Evolutionary conservation across 1,140 invertebrate species (phyloP), one percentile per base, ranked within the genome.

Genomic region (Brachionus asplanchnoidis): DNA sequence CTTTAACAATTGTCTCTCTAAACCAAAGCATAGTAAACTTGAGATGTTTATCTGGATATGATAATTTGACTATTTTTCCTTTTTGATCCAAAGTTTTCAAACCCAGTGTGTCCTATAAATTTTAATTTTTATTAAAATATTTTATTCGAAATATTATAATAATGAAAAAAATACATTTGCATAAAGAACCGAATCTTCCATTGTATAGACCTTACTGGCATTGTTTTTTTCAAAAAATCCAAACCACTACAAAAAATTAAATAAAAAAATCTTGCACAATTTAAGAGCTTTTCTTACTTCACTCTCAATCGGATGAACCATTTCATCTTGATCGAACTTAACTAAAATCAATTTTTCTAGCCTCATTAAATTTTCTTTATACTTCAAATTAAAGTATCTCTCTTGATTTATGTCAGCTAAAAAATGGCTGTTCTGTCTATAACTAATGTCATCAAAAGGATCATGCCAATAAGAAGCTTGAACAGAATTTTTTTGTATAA

Each of bases 391-490:
- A 85, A 88, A 92, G 79, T 86, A 84, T 89, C 91, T 46, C n/a
- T 98, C 97, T 89, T 99, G 98, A 90, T 99, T 99, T 56, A 99
- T 97, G 85, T 99, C 97, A 0, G 96, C 93, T 7, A 99, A 89
- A 88, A 99, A 99, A 26, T 94, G 91, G 89, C 94, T 98, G 36
- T 92, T 91, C 4, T 92, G 87, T 99, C 42, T 91, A 89, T 3
- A 93, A 91, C 89, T 95, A 94, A 87, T 95, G 91, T 78, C 73
- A 3, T 79, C 78, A 12, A 95, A 88, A 0, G 97, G 97, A 92
- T 99, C 95, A 88, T 99, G 97, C 97, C 98, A 99, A 89, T 97
- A 99, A 85, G 97, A 94, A 0, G 97, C 96, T 92, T 98, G 97
- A 0, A 97, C 94, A 11, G 98, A 44, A 40, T 77, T 77, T 28